phyloP scores from a whole-genome alignment of 2,888 invertebrate genomes.

The Drosophila lacicola region DNA sequence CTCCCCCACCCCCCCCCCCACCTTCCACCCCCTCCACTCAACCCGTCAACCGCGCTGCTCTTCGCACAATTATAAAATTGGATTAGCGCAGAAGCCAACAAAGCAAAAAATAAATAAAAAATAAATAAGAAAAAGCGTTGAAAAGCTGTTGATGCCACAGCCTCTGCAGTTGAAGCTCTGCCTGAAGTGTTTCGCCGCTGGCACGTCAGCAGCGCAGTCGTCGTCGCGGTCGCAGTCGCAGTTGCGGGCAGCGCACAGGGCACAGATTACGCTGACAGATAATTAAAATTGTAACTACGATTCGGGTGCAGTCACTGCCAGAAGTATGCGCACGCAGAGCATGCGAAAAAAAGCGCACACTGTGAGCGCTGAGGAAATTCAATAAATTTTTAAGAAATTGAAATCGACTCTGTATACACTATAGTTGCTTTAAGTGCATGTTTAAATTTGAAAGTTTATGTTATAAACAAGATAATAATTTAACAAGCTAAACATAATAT shows the following conservation, averaged over 20 bases:
- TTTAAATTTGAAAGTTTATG: too few species aligned
- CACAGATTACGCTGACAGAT: constrained; percentile 79
- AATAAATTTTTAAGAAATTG: too few species aligned
- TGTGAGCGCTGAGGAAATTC: too few species aligned
- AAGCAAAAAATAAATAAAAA: constrained; percentile 28
- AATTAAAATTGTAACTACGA: constrained; percentile 77
- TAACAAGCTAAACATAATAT: too few species aligned
- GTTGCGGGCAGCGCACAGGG: constrained; percentile 42
- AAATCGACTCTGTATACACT: too few species aligned
- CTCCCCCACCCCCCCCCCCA: constrained; percentile 2
- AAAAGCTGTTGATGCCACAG: constrained; percentile 42
- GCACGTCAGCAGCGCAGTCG: constrained; percentile 66
- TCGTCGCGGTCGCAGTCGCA: constrained; percentile 18
- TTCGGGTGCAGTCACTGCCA: constrained; percentile 52
- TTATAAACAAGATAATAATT: too few species aligned
- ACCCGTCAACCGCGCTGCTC: background rate
- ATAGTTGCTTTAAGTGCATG: too few species aligned
- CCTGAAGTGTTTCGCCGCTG: constrained; percentile 68
- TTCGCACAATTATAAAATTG: constrained; percentile 74
- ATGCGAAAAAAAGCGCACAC: background rate
- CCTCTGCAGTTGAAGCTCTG: constrained; percentile 39
- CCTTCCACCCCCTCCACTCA: background rate
- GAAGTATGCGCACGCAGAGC: constrained; percentile 30
- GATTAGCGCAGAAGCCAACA: constrained; percentile 65
- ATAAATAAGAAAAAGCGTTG: constrained; percentile 22